Percentiles rank a stretch among this genome's conserved stretches.
These are phyloP conservation scores for Zoroaster sp. DNA, from an alignment of 53 echinoderm and acorn worm species.

Conservation along the genomic window DNA sequence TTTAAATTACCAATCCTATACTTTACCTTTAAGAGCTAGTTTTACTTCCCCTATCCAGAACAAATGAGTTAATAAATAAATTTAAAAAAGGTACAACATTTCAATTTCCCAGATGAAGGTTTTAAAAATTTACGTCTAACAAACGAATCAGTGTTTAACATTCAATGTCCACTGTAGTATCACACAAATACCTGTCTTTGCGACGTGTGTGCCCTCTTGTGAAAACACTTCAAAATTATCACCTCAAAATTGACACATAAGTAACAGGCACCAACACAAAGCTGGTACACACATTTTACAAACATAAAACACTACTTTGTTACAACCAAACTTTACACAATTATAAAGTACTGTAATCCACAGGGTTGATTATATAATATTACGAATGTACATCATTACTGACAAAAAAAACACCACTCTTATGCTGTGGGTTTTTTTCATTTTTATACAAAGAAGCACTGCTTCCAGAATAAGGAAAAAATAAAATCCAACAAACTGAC, in stretches of 20 bases:
- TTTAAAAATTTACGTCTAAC: no score
- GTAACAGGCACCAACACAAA: neutral
- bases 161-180: no score
- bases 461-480: neutral
- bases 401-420: neutral
- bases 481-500: neutral
- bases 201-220: no score
- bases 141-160: no score
- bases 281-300: neutral
- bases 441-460: slow-evolving; percentile 4
- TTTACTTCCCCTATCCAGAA: no score
- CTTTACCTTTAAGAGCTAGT: no score
- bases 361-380: neutral
- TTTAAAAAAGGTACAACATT: no score
- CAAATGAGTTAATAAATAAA: no score
- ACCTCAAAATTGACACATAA: neutral
- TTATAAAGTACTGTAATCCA: neutral
- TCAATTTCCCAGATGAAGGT: no score
- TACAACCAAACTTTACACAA: neutral
- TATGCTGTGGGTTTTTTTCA: neutral
- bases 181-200: no score
- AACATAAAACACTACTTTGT: neutral
- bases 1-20: no score
- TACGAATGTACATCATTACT: neutral
- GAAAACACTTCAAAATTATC: neutral